Percentiles rank a stretch among this genome's conserved stretches.
These are phyloP conservation scores for Etheostoma cragini DNA, from an alignment of 2,113 vertebrate genomes.

Conservation along the genomic window DNA sequence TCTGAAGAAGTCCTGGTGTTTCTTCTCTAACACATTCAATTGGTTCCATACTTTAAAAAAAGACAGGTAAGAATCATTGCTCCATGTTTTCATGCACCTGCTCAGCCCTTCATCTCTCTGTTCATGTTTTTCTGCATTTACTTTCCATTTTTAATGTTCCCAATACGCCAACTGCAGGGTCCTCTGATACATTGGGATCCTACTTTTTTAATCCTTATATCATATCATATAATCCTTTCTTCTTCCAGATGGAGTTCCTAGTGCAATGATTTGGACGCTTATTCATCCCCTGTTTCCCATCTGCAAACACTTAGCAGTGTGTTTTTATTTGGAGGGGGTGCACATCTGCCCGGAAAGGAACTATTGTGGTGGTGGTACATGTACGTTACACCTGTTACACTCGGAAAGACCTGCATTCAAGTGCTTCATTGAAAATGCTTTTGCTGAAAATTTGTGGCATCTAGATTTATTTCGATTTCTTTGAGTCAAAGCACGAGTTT, in stretches of 20 bases:
- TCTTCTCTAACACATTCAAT: neutral
- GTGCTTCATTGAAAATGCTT: neutral
- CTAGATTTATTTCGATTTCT: neutral
- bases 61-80: neutral
- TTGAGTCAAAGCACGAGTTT: neutral
- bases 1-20: constrained; percentile 18
- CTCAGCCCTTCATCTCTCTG: neutral
- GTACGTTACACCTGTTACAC: neutral
- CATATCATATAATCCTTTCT: neutral
- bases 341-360: neutral
- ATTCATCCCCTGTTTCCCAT: neutral
- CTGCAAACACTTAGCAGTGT: neutral
- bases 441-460: neutral
- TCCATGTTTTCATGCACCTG: neutral
- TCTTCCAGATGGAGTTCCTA: constrained; percentile 5
- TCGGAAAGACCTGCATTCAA: neutral
- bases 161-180: neutral
- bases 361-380: neutral
- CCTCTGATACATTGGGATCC: neutral
- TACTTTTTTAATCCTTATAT: too few species aligned
- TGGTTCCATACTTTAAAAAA: constrained; percentile 25
- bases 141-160: neutral
- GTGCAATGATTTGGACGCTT: neutral
- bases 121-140: neutral
- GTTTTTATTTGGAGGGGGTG: neutral